Evolutionary conservation across 2,113 vertebrate genomes (phyloP).

Genomic region (Mesoclemmys tuberculata): DNA sequence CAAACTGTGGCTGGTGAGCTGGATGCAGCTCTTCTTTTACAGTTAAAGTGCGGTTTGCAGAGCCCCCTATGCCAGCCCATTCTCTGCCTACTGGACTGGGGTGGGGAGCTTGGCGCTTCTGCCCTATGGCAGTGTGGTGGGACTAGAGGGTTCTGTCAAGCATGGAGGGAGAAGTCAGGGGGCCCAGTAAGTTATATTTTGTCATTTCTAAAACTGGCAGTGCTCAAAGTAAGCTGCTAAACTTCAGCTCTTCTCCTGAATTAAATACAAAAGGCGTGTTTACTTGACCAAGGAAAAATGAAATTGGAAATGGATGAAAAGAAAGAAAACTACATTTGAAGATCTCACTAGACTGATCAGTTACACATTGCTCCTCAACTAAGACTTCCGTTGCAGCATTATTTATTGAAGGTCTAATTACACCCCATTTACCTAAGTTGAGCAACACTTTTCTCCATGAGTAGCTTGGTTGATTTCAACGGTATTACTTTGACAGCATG

Average conservation of each 20-base stretch:
- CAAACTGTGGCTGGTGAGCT: no score
- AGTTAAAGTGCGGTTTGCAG: no score
- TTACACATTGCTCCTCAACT: background rate
- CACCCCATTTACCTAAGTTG: background rate
- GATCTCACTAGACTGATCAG: background rate
- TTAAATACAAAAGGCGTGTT: background rate
- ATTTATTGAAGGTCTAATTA: background rate
- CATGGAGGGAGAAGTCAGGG: no score
- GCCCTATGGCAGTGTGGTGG: no score
- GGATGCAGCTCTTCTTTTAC: no score
- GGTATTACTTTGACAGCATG: background rate
- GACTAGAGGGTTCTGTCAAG: no score
- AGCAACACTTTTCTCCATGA: background rate
- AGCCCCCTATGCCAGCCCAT: no score
- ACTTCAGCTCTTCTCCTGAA: background rate
- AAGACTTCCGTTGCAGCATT: background rate
- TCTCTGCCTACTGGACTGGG: no score
- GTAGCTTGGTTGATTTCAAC: background rate
- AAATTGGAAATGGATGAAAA: background rate
- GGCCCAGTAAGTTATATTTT: background rate
- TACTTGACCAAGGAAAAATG: background rate
- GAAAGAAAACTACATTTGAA: background rate
- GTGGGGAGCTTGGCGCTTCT: no score
- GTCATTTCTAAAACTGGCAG: slow-evolving; percentile 4
- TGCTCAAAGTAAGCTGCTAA: background rate